phyloP scores from a whole-genome alignment of 1,140 invertebrate species.

The Probaryconus sp. region DNA sequence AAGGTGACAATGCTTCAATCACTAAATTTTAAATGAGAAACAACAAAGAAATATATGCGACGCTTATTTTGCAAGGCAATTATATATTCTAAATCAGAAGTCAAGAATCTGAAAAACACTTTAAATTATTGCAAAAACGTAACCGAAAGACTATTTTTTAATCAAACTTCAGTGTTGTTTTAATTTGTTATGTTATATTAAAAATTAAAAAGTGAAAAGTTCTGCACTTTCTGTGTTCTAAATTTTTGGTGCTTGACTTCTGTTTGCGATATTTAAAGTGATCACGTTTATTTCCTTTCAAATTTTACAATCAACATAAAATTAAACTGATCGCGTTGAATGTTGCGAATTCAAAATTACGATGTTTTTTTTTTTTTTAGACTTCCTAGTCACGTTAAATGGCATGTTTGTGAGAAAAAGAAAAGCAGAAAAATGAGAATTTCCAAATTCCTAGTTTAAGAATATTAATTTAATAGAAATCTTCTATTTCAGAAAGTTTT shows the following conservation, averaged over 20 bases:
- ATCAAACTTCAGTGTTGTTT: conserved; percentile 2
- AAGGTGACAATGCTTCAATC: conserved; percentile 41
- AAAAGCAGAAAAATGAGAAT: background rate
- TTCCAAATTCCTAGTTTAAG: too few species aligned
- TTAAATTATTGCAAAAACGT: too few species aligned
- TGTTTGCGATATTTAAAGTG: conserved; percentile 5
- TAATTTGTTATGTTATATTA: conserved; percentile 14
- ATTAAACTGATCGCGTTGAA: background rate
- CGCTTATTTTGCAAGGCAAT: conserved; percentile 23
- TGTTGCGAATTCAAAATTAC: background rate
- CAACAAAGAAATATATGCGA: background rate
- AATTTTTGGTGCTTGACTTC: conserved; percentile 1
- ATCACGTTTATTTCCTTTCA: too few species aligned
- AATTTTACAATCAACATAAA: too few species aligned
- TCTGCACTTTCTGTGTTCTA: too few species aligned
- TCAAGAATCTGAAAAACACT: too few species aligned
- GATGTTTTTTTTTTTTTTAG: conserved; percentile 8
- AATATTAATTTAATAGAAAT: too few species aligned
- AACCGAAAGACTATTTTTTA: background rate
- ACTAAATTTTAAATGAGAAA: conserved; percentile 36
- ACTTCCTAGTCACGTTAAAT: background rate
- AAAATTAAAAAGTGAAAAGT: too few species aligned
- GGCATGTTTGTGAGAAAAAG: conserved; percentile 23
- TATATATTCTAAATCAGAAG: too few species aligned
- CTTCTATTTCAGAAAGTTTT: too few species aligned